phyloP scores from a whole-genome alignment of 2,113 vertebrate species.

The Petroica traversi region DNA sequence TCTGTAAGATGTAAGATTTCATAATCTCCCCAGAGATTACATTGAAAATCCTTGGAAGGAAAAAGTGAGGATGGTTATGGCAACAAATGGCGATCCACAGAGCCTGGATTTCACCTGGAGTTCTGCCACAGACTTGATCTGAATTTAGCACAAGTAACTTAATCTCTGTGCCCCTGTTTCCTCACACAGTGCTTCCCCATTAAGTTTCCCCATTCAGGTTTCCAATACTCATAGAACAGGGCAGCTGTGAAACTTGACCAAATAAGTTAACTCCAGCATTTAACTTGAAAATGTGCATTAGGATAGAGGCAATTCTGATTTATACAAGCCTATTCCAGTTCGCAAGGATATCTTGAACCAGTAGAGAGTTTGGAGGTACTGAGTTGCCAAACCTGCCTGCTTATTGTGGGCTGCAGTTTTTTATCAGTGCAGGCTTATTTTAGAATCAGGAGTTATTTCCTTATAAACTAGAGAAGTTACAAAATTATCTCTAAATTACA shows the following conservation, averaged over 20 bases:
- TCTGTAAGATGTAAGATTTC: background rate
- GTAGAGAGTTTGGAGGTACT: background rate
- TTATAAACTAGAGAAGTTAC: background rate
- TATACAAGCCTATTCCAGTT: background rate
- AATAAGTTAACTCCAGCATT: background rate
- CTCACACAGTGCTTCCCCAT: background rate
- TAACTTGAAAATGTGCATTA: background rate
- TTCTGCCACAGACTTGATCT: background rate
- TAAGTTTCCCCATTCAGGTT: background rate
- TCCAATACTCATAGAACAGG: background rate
- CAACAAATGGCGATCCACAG: accelerated
- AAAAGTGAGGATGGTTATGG: background rate
- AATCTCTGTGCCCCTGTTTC: background rate
- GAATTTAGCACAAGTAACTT: background rate
- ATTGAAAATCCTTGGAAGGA: background rate
- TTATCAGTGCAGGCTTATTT: background rate
- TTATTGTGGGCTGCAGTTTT: background rate
- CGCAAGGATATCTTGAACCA: background rate
- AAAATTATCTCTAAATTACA: background rate
- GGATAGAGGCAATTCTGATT: background rate
- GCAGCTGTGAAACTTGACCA: background rate
- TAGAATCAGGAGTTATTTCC: background rate
- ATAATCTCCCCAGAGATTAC: background rate
- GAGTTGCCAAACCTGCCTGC: background rate
- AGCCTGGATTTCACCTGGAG: background rate